These are phyloP conservation scores for Liopterus haemorrhoidalis DNA, from an alignment of 2,888 invertebrate genomes.

Conservation along the genomic window DNA sequence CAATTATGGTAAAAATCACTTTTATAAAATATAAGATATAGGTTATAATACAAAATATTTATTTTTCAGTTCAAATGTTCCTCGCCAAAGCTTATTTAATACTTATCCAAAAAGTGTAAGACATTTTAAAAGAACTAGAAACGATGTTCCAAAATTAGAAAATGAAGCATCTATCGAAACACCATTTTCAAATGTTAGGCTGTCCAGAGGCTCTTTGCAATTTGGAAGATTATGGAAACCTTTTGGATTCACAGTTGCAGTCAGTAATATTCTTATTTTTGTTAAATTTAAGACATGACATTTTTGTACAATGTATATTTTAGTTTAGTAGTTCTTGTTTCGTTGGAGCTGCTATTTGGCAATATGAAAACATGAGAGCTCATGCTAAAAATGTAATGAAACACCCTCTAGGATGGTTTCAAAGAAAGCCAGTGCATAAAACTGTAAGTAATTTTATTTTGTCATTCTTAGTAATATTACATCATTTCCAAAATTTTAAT, in stretches of 20 bases:
- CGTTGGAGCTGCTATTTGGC: constrained; percentile 75
- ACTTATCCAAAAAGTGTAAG: constrained; percentile 28
- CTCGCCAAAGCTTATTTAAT: constrained; percentile 16
- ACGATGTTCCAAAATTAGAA: constrained; percentile 29
- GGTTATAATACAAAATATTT: constrained; percentile 9
- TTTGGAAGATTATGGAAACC: constrained; percentile 54
- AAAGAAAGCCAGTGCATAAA: constrained; percentile 32
- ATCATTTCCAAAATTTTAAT: no score
- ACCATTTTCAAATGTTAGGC: constrained; percentile 45
- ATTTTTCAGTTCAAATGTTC: constrained; percentile 21
- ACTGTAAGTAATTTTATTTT: constrained; percentile 7
- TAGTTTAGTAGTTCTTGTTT: constrained; percentile 56
- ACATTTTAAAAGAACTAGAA: constrained; percentile 29
- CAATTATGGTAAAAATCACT: constrained; percentile 26
- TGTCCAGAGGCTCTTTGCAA: constrained; percentile 47
- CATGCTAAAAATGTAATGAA: constrained; percentile 52
- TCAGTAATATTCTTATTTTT: constrained; percentile 44
- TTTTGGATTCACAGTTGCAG: constrained; percentile 59
- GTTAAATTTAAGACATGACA: constrained; percentile 18
- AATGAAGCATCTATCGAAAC: constrained; percentile 40
- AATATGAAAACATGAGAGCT: constrained; percentile 68
- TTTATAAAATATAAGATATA: constrained; percentile 23
- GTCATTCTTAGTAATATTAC: no score
- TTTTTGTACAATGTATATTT: constrained; percentile 24
- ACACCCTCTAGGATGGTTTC: constrained; percentile 52